Base-by-base conservation (phyloP, 2,797 vertebrate genomes). In the Euthynnus affinis region DNA sequence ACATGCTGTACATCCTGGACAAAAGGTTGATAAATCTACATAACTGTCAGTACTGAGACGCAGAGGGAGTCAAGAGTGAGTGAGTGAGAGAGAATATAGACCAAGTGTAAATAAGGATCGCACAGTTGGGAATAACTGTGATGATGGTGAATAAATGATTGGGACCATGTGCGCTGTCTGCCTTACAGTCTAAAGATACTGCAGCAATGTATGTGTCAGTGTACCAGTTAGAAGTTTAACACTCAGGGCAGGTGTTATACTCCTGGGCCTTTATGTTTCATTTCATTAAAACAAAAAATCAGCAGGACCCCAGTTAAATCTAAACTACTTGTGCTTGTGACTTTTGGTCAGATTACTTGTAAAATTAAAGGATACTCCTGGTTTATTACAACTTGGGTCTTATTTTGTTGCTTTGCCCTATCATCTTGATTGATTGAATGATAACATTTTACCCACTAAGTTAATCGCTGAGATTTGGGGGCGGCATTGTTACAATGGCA, bases 11-110 rank as follows among this genome's bases (percentile, higher is more conserved):
- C 74, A 86, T 74, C 61, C 62, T 34, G 49, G 64, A 87, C 74
- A 70, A 9, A 57, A 63, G 56, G 80, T 74, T 80, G 64, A 86
- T 89, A 88, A 79, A 86, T 90, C 83, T 73, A 59, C 67, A 61
- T 68, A 64, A 65, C 79, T 84, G 84, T 87, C 86, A 90, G 34
- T 69, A 48, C 59, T 10, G n/a, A 68, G 70, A 69, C n/a, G 32
- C 5, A 4, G 12, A 12, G 29, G 20, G 12, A 72, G 57, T 67
- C 52, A 52, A 52, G 42, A 68, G 49, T 61, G 27, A 68, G 49
- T 61, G 27, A 65, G 42, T 44, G 46, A 37, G 63, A 55, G 46
- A 82, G 52, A 67, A 57, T 49, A 74, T 71, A 76, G 65, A 75
- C 57, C 51, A 49, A 63, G 46, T 53, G 20, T 53, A 66, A 72